Evolutionary conservation across 2,797 vertebrate species (phyloP), one percentile per base, ranked within the genome.

Genomic region (Hippopotamyrus pictus): DNA sequence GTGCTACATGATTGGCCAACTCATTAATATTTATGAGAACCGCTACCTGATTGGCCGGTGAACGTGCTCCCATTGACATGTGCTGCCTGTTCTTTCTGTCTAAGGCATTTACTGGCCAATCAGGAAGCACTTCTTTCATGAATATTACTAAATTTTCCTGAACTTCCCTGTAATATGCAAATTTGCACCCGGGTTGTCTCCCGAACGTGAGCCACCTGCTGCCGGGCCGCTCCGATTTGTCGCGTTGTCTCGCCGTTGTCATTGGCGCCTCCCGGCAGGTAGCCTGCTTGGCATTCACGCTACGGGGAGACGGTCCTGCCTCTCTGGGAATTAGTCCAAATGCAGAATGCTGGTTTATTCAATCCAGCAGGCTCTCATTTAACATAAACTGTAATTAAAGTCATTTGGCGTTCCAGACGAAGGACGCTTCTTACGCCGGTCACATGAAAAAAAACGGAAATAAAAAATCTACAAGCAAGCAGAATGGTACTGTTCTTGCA

Each of bases 371-470:
- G 92, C 92, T 92, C 92, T 91, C 92, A 93, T 96, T 95, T 95
- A 95, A 94, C 94, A 95, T 95, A 94, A 93, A 95, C 92, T 94
- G 92, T 95, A 96, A 95, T 96, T 94, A 95, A 95, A 94, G 93
- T 88, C 91, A 94, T 92, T 94, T 95, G 94, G 95, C 94, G 94
- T 92, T 87, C 90, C 79, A 91, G 90, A 90, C 92, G 91, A 91
- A 93, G 89, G 90, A 90, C 54, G 92, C 92, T 92, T 92, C 89
- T 91, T 91, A 86, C 89, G 82, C 62, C 53, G 54, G 91, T 90
- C 69, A 84, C 86, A 46, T 37, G 3, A n/a, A 54, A 89, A 89
- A 65, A 79, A 76, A 88, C 50, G 19, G 2, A 2, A 41, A 73
- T 73, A 76, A 19, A 41, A 17, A 41, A 41, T 19, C 1, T 41